Base-by-base conservation (phyloP, 2,113 vertebrate species). In the Microcebus jonahi region DNA sequence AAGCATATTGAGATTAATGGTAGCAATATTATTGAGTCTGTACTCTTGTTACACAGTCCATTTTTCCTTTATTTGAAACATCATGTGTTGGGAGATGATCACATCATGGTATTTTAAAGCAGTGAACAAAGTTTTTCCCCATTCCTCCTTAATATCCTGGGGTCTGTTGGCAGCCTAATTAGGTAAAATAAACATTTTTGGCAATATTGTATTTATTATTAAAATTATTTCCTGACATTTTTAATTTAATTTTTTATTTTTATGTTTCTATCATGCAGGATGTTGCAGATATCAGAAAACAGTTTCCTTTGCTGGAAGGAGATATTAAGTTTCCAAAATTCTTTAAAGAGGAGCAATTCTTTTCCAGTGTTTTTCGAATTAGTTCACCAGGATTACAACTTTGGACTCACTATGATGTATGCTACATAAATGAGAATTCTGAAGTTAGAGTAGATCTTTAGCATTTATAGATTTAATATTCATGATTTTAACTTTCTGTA, bases 331-430 rank as follows among this genome's bases (percentile, higher is more conserved):
- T 99, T 89, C 99, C 99, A 65, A 97, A 98, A 34, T 99, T 99
- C 98, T 99, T 99, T 98, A 98, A 98, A 88, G 98, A 99, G 2
- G 98, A 99, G 2, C 99, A 99, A 92, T 99, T 99, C 94, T 99
- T 99, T 98, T 99, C 99, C 96, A 99, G 99, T 0, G 99, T 99
- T 20, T 99, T 99, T 97, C 99, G 99, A 29, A 99, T 99, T 98
- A 99, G 99, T 97, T 99, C 99, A 80, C 98, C 99, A 70, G 99
- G 99, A 36, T 98, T 99, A 81, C 99, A 99, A 98, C 98, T 99
- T 55, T 99, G 99, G 99, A 99, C 99, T 1, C 99, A 99, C 96
- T 99, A 99, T 82, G 99, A 99, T 97, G 99, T 99, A 99, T 34
- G 96, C 17, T 89, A 65, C 17, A 2, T 68, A 86, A 79, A 71